These are phyloP conservation scores for Lomographa bimaculata DNA, from an alignment of 2,888 invertebrate genomes.

Conservation along the genomic window DNA sequence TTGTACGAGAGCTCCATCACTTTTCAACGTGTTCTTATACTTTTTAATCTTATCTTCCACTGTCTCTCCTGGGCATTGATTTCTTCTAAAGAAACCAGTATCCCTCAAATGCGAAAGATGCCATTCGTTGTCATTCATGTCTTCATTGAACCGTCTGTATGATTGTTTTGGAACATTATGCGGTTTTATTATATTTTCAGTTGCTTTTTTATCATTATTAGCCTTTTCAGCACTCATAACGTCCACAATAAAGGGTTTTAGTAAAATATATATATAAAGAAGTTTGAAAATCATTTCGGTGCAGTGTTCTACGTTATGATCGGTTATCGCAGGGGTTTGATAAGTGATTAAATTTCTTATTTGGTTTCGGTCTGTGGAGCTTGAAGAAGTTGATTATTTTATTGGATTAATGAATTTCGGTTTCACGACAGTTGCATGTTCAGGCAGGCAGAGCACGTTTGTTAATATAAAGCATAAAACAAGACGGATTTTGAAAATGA, in stretches of 20 bases:
- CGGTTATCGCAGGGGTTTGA: slow-evolving; percentile 3
- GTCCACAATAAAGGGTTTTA: slow-evolving; percentile 3
- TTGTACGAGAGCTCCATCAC: slow-evolving; percentile 50
- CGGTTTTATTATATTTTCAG: too few relatives aligned
- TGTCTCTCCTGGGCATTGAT: slow-evolving; percentile 45
- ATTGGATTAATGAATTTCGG: too few relatives aligned
- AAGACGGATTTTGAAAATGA: too few relatives aligned
- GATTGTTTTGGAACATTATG: not conserved
- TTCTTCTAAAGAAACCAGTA: slow-evolving; percentile 36
- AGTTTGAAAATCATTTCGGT: slow-evolving; percentile 17
- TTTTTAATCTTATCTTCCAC: slow-evolving; percentile 45
- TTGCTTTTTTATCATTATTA: slow-evolving; percentile 14
- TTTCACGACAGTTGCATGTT: too few relatives aligned
- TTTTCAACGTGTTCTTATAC: slow-evolving; percentile 48
- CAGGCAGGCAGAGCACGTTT: too few relatives aligned
- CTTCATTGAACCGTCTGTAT: slow-evolving; percentile 44
- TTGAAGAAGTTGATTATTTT: too few relatives aligned
- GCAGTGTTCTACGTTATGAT: slow-evolving; percentile 10
- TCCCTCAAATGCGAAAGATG: slow-evolving; percentile 53
- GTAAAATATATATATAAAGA: slow-evolving; percentile 14
- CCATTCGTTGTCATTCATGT: slow-evolving; percentile 51
- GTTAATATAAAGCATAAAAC: too few relatives aligned
- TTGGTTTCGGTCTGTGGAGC: slow-evolving; percentile 19
- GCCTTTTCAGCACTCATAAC: slow-evolving; percentile 31
- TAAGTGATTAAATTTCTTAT: slow-evolving; percentile 3